These are phyloP conservation scores for Mesocricetus auratus DNA, from an alignment of 2,113 vertebrate genomes.

Conservation along the genomic window DNA sequence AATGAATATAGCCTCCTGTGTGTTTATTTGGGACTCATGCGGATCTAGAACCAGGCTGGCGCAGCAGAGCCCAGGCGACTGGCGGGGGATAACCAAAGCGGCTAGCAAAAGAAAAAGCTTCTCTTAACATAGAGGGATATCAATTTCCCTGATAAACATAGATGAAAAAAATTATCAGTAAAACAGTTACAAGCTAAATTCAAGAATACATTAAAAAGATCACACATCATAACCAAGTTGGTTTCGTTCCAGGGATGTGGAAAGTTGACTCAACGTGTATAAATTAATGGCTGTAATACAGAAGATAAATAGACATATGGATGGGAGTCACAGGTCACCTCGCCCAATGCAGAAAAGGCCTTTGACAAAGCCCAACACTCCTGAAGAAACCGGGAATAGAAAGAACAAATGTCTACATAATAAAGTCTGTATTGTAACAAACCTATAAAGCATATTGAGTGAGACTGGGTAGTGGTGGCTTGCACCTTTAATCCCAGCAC, in stretches of 20 bases:
- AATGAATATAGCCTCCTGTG: no score
- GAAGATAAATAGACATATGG: neutral
- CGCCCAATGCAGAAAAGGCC: neutral
- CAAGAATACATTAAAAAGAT: neutral
- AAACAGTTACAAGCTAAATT: neutral
- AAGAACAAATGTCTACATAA: neutral
- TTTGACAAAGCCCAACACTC: neutral
- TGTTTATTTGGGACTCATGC: no score
- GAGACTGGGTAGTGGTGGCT: no score
- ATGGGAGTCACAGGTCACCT: neutral
- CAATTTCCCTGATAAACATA: neutral
- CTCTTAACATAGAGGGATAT: neutral
- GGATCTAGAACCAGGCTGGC: no score
- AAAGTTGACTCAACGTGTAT: neutral
- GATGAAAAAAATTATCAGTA: neutral
- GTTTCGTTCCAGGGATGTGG: neutral
- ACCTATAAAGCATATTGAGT: neutral
- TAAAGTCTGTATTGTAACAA: neutral
- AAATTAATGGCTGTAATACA: neutral
- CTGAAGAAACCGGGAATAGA: neutral
- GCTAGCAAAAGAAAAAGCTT: no score
- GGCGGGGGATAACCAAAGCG: no score
- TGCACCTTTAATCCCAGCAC: no score
- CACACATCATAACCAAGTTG: neutral
- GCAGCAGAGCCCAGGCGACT: no score